Evolutionary conservation across 64 coral and sea anemone genomes (phyloP), one percentile per base, ranked within the genome.

Genomic region (Porites australiensis): DNA sequence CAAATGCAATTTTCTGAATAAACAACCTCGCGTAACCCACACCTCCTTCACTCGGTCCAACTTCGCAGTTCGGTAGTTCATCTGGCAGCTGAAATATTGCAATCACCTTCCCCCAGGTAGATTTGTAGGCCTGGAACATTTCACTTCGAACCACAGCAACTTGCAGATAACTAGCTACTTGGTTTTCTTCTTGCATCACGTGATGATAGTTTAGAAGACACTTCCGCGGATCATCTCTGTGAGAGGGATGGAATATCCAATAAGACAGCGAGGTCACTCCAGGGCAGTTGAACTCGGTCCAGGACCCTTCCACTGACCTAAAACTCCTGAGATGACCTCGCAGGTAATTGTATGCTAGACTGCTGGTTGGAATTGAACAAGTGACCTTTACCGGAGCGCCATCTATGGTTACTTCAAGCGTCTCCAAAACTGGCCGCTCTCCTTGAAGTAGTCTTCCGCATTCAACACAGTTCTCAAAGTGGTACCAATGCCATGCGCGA

Each of bases 11-110:
- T 67, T 91, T 82, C 57, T 91, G 89, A 73, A 91, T 91, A 65
- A 91, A 91, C 50, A 91, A 61, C 20, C 89, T 79, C 47, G 89
- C 89, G 44, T 73, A 91, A 47, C 89, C 89, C 50, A 91, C 18
- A 51, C 89, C 89, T 82, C 89, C 89, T 19, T 70, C 72, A 18
- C 61, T 51, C 5, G 64, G 63, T 13, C 22, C 60, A 82, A 13
- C 4, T 2, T 44, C 14, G 60, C 51, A 83, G 7, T 71, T 81
- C 12, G 89, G 78, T 11, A 91, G 78, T 8, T 46, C 15, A 6
- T 91, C 89, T 11, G 89, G 89, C 60, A 91, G 43, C 46, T 72
- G 89, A n/a, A 91, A 48, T 71, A 91, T 73, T 50, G 72, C 58
- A n/a, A 82, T 64, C 9, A 80, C 59, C 16, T 90, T 90, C 9